Evolutionary conservation across 1,140 invertebrate genomes (phyloP).

Genomic region (Drosophila setifemur): DNA sequence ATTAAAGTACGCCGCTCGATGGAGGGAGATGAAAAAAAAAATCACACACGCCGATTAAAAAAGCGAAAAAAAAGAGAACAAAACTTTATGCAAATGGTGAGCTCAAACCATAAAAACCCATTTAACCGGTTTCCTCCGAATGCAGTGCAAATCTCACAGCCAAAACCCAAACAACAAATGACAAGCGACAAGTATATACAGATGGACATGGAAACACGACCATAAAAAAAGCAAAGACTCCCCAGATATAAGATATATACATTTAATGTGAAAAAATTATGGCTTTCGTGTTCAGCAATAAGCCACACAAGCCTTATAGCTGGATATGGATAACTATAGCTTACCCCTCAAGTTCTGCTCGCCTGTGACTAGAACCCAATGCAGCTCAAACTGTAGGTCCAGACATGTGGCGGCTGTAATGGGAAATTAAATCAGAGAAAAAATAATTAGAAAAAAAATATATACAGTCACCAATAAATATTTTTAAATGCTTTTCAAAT

Average conservation of each 20-base stretch:
- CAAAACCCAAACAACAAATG: conserved; percentile 27
- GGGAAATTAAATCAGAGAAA: not conserved
- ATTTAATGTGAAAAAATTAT: conserved; percentile 31
- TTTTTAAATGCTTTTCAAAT: not conserved
- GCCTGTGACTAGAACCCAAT: conserved; percentile 9
- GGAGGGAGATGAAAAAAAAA: not conserved
- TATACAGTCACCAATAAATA: not conserved
- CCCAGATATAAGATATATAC: conserved; percentile 23
- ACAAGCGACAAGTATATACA: conserved; percentile 42
- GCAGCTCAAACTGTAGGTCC: conserved; percentile 30
- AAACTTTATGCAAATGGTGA: conserved; percentile 70
- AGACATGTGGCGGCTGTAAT: conserved; percentile 27
- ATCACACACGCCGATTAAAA: conserved; percentile 47
- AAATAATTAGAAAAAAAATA: not conserved
- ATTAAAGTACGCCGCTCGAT: conserved; percentile 41
- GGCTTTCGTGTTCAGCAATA: conserved; percentile 21
- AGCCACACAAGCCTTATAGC: conserved; percentile 16
- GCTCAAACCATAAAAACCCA: conserved; percentile 41
- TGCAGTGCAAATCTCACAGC: conserved; percentile 34
- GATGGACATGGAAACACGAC: conserved; percentile 39
- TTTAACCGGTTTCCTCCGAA: conserved; percentile 45
- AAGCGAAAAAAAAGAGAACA: conserved; percentile 65
- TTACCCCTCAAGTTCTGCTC: conserved; percentile 24
- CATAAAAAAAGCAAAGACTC: conserved; percentile 15
- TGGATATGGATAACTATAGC: conserved; percentile 12